phyloP scores from a whole-genome alignment of 1,140 invertebrate species.

The Drosophila melanogaster region DNA sequence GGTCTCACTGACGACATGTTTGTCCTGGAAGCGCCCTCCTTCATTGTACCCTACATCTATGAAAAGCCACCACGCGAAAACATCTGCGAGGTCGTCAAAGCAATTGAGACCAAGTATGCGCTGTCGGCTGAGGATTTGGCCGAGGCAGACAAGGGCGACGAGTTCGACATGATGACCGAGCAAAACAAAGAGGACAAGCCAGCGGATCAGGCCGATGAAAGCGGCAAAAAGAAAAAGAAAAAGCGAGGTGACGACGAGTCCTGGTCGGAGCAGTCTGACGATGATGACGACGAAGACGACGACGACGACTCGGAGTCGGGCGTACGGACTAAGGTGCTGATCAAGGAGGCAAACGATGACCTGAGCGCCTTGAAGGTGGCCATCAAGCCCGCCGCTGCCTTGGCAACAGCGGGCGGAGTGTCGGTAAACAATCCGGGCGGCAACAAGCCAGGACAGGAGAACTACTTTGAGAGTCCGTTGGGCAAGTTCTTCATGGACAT shows the following conservation, averaged over 20 bases:
- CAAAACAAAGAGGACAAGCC: conserved; percentile 78
- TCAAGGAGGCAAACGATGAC: conserved; percentile 86
- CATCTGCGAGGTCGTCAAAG: conserved; percentile 90
- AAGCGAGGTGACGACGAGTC: conserved; percentile 82
- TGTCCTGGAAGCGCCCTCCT: conserved; percentile 95
- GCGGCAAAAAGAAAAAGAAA: conserved; percentile 77
- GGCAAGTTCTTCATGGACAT: conserved; percentile 97
- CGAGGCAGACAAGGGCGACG: conserved; percentile 76
- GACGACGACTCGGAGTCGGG: conserved; percentile 86
- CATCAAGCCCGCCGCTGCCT: conserved; percentile 84
- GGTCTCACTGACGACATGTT: conserved; percentile 95
- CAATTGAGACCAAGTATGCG: conserved; percentile 88
- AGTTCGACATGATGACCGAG: conserved; percentile 83
- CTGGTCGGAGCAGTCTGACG: conserved; percentile 84
- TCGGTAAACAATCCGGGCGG: conserved; percentile 24
- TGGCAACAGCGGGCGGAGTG: conserved; percentile 72
- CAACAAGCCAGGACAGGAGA: conserved; percentile 72
- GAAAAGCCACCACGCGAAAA: conserved; percentile 93
- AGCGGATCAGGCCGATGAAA: conserved; percentile 24
- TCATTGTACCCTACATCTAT: conserved; percentile 96
- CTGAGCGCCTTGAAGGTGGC: conserved; percentile 85
- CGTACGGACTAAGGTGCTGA: conserved; percentile 85
- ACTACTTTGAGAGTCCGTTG: conserved; percentile 93
- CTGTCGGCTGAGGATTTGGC: conserved; percentile 85
- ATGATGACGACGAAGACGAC: conserved; percentile 86